phyloP scores from a whole-genome alignment of 2,888 invertebrate genomes.

The Euproctis similis region DNA sequence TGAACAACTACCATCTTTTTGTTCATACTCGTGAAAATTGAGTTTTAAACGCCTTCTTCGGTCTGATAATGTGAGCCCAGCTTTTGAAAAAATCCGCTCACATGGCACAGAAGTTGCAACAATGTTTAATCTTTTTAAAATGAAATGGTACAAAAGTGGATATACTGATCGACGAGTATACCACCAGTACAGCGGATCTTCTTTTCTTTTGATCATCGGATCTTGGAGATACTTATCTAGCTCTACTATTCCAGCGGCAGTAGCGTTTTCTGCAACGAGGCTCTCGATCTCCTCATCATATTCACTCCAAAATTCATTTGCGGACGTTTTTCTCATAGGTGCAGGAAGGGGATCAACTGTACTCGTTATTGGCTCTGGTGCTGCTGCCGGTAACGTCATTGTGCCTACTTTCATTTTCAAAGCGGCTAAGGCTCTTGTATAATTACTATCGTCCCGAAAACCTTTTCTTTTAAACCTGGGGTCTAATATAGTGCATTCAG shows the following conservation, averaged over 20 bases:
- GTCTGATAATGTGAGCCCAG: neutral
- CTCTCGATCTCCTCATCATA: neutral
- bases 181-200: slow-evolving; percentile 1
- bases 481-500: slow-evolving; percentile 4
- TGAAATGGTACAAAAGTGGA: neutral
- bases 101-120: slow-evolving; percentile 1
- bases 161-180: neutral
- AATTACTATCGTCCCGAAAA: slow-evolving; percentile 3
- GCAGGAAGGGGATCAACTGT: neutral
- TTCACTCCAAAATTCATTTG: neutral
- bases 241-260: slow-evolving; percentile 1
- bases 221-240: slow-evolving; percentile 1
- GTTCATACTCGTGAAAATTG: too few species aligned
- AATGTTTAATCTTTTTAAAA: slow-evolving; percentile 1
- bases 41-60: neutral
- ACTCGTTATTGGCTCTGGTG: neutral
- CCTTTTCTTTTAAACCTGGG: slow-evolving; percentile 6
- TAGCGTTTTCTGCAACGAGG: neutral
- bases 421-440: neutral
- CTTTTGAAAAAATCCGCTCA: slow-evolving; percentile 2
- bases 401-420: slow-evolving; percentile 2
- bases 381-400: neutral
- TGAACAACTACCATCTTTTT: too few species aligned
- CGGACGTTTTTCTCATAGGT: neutral
- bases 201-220: neutral